Conservation (phyloP, 92 coral and sea anemone species). For the Micromussa lordhowensis region DNA sequence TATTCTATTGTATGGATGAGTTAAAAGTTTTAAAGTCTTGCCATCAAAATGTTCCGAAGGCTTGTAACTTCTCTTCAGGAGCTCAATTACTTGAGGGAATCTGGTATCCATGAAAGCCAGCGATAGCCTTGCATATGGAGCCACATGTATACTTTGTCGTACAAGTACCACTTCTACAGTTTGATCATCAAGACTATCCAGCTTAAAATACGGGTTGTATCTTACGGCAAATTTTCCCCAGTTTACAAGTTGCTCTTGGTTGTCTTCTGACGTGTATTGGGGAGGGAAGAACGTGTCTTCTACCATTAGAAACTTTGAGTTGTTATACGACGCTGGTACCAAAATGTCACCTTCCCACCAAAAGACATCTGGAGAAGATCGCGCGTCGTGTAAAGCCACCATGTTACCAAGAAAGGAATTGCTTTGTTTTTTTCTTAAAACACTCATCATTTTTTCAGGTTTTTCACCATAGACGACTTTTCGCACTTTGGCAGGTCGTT, state of each 20-base stretch:
- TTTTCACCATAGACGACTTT: background rate
- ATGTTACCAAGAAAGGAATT: background rate
- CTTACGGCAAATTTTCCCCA: constrained; percentile 4
- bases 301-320: too few relatives aligned
- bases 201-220: constrained; percentile 2
- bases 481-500: background rate
- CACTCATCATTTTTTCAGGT: background rate
- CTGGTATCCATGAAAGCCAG: too few relatives aligned
- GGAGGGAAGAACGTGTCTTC: background rate
- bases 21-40: too few relatives aligned
- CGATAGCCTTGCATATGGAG: background rate
- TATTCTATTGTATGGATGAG: too few relatives aligned
- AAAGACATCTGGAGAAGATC: background rate
- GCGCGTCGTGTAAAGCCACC: background rate
- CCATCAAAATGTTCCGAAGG: too few relatives aligned
- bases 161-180: constrained; percentile 8
- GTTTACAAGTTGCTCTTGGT: background rate
- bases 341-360: too few relatives aligned
- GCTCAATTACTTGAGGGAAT: background rate
- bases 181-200: too few relatives aligned
- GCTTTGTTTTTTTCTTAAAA: background rate
- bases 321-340: too few relatives aligned
- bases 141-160: background rate
- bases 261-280: background rate
- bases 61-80: background rate